phyloP scores from a whole-genome alignment of 1,140 invertebrate species.

The Propsilocerus akamusi region DNA sequence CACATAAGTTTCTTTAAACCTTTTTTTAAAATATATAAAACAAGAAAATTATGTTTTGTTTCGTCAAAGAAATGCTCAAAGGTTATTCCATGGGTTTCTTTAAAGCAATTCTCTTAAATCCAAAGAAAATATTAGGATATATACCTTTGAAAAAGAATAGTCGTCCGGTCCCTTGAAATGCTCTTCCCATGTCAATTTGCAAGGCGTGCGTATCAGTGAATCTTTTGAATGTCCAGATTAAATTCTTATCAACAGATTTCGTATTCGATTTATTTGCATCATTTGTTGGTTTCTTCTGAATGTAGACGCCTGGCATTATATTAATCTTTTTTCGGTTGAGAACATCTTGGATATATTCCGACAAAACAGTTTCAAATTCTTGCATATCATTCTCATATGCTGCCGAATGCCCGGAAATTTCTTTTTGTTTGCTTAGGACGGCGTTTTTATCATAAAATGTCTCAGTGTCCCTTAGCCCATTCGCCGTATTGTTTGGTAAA shows the following conservation, averaged over 20 bases:
- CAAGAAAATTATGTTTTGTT: background rate
- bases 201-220: slow-evolving; percentile 29
- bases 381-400: background rate
- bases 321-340: background rate
- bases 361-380: background rate
- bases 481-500: too few species aligned
- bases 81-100: background rate
- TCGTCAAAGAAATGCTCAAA: background rate
- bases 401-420: too few species aligned
- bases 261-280: background rate
- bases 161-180: slow-evolving; percentile 30
- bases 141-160: slow-evolving; percentile 32
- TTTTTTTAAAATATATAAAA: slow-evolving; percentile 23
- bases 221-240: slow-evolving; percentile 4
- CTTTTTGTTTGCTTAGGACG: too few species aligned
- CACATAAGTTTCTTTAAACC: slow-evolving; percentile 62
- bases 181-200: slow-evolving; percentile 14
- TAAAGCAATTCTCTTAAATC: background rate
- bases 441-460: too few species aligned
- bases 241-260: background rate
- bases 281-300: background rate
- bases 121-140: slow-evolving; percentile 11
- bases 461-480: too few species aligned
- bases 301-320: background rate
- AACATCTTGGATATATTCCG: background rate